phyloP scores from a whole-genome alignment of 2,888 invertebrate genomes.

The Cetonia aurata region DNA sequence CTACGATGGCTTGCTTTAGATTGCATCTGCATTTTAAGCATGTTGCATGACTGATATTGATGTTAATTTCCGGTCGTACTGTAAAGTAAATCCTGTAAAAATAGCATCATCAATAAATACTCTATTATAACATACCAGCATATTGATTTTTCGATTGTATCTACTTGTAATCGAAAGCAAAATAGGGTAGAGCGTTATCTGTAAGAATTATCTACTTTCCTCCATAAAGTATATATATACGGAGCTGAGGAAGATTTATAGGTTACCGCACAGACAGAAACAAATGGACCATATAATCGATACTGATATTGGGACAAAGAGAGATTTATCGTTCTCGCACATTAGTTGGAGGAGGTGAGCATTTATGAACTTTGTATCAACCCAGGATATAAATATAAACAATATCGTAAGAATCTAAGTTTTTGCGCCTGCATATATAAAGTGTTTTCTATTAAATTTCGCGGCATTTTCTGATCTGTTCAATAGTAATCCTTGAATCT shows the following conservation, averaged over 20 bases:
- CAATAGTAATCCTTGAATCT: too few species aligned
- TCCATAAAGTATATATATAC: slow-evolving; percentile 31
- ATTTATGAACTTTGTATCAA: slow-evolving; percentile 41
- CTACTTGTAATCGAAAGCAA: slow-evolving; percentile 7
- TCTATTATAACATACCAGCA: background rate
- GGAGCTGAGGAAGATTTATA: slow-evolving; percentile 61
- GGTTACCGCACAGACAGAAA: slow-evolving; percentile 63
- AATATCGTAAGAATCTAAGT: too few species aligned
- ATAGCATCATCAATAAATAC: background rate
- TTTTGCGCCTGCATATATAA: too few species aligned
- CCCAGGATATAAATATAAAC: background rate
- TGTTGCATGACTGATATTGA: background rate
- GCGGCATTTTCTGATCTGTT: too few species aligned
- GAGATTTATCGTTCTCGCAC: slow-evolving; percentile 61
- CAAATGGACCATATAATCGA: slow-evolving; percentile 66
- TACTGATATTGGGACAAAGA: slow-evolving; percentile 63
- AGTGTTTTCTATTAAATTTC: too few species aligned
- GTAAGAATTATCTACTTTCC: slow-evolving; percentile 42
- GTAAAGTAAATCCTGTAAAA: too few species aligned
- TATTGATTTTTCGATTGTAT: slow-evolving; percentile 1
- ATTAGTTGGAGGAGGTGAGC: slow-evolving; percentile 51
- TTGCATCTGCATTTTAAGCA: too few species aligned
- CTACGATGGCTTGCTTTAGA: too few species aligned
- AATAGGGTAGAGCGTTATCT: slow-evolving; percentile 19
- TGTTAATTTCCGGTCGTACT: background rate